phyloP scores from a whole-genome alignment of 35 echinoderm and acorn worm genomes.

The Lytechinus variegatus region DNA sequence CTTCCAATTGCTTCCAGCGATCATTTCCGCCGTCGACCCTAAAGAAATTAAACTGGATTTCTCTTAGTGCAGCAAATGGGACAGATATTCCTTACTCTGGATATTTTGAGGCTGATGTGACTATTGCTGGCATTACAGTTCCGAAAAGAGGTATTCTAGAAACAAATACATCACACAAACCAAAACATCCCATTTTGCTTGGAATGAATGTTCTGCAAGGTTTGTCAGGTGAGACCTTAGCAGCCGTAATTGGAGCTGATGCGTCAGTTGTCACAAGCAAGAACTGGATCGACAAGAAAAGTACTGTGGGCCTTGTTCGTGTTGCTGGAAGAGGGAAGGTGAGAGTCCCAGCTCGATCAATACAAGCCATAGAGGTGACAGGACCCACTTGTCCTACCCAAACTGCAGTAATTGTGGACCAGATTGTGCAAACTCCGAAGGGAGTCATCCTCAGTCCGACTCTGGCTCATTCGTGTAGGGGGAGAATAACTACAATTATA shows the following conservation, averaged over 20 bases:
- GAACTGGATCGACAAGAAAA: neutral
- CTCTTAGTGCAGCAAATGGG: constrained; percentile 58
- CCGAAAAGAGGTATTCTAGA: constrained; percentile 15
- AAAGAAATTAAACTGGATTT: constrained; percentile 42
- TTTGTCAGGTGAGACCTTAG: neutral
- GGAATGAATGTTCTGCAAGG: constrained; percentile 42
- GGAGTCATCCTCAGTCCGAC: neutral
- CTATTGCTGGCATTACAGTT: neutral
- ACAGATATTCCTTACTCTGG: constrained; percentile 52
- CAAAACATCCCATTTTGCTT: constrained; percentile 28
- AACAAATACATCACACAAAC: constrained; percentile 15
- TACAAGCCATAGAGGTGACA: constrained; percentile 8
- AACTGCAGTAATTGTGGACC: constrained; percentile 5
- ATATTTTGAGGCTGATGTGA: constrained; percentile 55
- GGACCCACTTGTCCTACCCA: neutral
- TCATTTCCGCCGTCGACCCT: constrained; percentile 30
- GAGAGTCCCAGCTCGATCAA: constrained; percentile 33
- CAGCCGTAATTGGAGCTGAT: neutral
- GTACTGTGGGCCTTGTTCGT: constrained; percentile 34
- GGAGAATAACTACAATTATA: neutral
- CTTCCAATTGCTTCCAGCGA: constrained; percentile 39
- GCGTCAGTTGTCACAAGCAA: neutral
- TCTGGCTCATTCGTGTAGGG: neutral
- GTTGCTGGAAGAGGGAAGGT: constrained; percentile 46
- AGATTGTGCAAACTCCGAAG: constrained; percentile 8